Percentiles rank a stretch among this genome's conserved stretches.
Conservation (phyloP, 1,140 invertebrate species). For the Leucophenga varia region DNA sequence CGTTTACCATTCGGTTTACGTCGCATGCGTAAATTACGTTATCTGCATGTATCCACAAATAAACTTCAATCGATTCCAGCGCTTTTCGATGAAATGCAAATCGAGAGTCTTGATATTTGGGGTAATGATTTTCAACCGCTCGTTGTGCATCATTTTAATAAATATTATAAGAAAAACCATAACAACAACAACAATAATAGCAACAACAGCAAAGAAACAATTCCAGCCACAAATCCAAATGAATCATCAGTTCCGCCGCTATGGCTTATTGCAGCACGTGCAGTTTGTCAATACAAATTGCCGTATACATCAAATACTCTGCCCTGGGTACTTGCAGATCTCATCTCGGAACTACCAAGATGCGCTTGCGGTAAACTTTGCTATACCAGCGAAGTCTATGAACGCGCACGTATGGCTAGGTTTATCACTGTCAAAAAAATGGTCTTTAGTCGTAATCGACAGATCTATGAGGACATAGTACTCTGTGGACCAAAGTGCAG, state of each 20-base stretch:
- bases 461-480: constrained; percentile 47
- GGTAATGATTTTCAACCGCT: constrained; percentile 39
- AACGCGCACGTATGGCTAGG: constrained; percentile 36
- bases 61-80: constrained; percentile 59
- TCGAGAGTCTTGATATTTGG: constrained; percentile 47
- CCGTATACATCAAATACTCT: constrained; percentile 25
- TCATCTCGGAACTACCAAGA: constrained; percentile 41
- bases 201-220: no score
- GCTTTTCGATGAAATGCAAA: constrained; percentile 33
- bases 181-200: no score
- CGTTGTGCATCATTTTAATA: neutral
- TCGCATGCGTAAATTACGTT: constrained; percentile 61
- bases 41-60: constrained; percentile 58
- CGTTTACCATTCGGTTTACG: constrained; percentile 64
- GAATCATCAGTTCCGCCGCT: constrained; percentile 16
- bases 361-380: constrained; percentile 45
- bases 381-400: constrained; percentile 23
- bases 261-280: constrained; percentile 37
- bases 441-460: constrained; percentile 44
- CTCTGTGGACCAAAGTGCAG: constrained; percentile 28
- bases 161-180: neutral
- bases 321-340: constrained; percentile 42
- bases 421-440: constrained; percentile 45
- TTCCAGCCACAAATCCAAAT: no score
- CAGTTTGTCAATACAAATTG: constrained; percentile 29